phyloP scores from a whole-genome alignment of 2,113 vertebrate species.

The Monarcha castaneiventris region DNA sequence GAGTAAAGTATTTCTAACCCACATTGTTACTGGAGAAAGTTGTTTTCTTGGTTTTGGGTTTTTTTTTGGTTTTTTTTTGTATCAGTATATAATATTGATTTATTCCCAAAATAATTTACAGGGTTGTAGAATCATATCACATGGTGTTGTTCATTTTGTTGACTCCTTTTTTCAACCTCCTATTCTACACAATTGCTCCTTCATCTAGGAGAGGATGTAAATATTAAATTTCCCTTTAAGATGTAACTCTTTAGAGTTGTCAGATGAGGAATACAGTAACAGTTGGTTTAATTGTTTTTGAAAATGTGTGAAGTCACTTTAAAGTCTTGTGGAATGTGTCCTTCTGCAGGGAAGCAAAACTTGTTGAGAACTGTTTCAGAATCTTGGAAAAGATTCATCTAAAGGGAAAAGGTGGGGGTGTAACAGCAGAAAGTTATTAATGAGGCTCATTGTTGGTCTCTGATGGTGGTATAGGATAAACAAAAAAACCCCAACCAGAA shows the following conservation, averaged over 20 bases:
- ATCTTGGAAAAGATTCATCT: background rate
- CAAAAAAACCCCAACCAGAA: background rate
- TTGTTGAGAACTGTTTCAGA: background rate
- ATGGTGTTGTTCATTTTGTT: background rate
- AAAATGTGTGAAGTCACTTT: background rate
- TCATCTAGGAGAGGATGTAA: background rate
- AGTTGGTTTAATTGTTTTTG: background rate
- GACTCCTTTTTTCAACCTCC: background rate
- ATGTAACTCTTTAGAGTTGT: background rate
- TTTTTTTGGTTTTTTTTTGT: background rate
- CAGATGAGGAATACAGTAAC: background rate
- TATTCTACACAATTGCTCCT: background rate
- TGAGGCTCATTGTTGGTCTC: background rate
- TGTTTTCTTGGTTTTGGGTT: background rate
- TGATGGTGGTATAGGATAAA: background rate
- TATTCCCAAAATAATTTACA: background rate
- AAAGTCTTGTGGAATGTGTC: background rate
- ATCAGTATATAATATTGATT: background rate
- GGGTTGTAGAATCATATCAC: background rate
- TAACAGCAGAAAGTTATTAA: background rate
- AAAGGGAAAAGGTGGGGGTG: fast-evolving
- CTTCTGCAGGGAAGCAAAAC: background rate
- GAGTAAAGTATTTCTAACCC: background rate
- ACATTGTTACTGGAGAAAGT: background rate
- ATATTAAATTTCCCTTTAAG: background rate